Percentiles rank a stretch among this genome's conserved stretches.
These are phyloP conservation scores for Nasonovia ribisnigri DNA, from an alignment of 2,888 invertebrate species.

Conservation along the genomic window DNA sequence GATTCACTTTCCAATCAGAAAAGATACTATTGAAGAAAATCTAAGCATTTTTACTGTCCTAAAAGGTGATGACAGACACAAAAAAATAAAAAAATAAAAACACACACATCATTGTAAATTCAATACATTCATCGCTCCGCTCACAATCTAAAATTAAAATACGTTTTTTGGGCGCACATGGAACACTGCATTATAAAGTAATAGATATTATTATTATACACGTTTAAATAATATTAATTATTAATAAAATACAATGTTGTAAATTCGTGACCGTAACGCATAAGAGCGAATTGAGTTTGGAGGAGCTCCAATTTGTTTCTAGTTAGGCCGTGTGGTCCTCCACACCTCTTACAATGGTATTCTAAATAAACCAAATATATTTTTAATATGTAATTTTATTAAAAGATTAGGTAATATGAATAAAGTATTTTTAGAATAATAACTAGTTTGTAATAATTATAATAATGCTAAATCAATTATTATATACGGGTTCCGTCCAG, in stretches of 20 bases:
- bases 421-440: neutral
- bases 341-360: neutral
- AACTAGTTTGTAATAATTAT: too few species aligned
- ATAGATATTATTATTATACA: neutral
- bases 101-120: too few species aligned
- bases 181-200: neutral
- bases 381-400: neutral
- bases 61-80: too few species aligned
- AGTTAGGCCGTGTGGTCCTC: neutral
- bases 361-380: neutral
- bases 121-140: too few species aligned
- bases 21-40: too few species aligned
- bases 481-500: neutral
- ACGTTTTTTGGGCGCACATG: neutral
- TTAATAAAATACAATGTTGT: neutral
- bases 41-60: too few species aligned
- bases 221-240: slow-evolving; percentile 1
- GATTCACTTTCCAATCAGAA: too few species aligned
- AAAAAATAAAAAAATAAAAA: too few species aligned
- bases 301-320: neutral
- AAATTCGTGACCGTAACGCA: neutral
- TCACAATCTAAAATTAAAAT: too few species aligned
- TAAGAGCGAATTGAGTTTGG: neutral
- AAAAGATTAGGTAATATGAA: neutral
- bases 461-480: neutral